Conservation (phyloP, 2,797 vertebrate species). For the Nasua narica region DNA sequence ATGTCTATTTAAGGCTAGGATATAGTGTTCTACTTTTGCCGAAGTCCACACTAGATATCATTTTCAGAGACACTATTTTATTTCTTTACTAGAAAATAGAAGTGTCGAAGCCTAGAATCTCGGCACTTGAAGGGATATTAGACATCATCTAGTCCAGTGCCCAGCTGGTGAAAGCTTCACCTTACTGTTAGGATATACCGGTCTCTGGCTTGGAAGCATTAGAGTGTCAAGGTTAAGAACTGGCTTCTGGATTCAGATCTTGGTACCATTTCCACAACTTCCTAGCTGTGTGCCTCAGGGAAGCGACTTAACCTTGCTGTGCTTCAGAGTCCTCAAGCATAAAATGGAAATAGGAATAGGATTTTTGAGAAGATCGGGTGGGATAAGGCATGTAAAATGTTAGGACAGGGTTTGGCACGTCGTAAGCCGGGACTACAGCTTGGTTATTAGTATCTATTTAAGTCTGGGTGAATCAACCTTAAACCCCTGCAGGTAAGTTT, state of each 20-base stretch:
- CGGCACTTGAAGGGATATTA: background rate
- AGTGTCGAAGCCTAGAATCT: background rate
- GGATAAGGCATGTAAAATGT: background rate
- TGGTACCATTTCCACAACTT: background rate
- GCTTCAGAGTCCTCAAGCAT: background rate
- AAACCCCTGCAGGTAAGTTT: background rate
- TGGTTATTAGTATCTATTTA: slow-evolving; percentile 19
- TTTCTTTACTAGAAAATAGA: slow-evolving; percentile 3
- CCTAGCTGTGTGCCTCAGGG: background rate
- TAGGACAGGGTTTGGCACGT: background rate
- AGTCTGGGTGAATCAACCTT: background rate
- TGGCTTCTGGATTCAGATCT: background rate
- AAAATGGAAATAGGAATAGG: background rate
- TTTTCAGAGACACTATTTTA: slow-evolving; percentile 42
- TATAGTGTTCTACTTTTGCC: background rate
- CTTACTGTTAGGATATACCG: background rate
- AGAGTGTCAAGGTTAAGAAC: background rate
- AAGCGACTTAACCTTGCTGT: background rate
- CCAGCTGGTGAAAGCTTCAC: background rate
- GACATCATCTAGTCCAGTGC: background rate
- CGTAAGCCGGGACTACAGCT: background rate
- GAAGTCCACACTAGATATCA: background rate
- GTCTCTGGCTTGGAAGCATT: background rate
- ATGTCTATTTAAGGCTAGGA: slow-evolving; percentile 6
- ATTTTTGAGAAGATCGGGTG: background rate